A percentile compares a stretch with the other conserved stretches of the same genome.
These are phyloP conservation scores for Ashinkailepas kermadecensis DNA, from an alignment of 2,888 invertebrate genomes.

Conservation along the genomic window DNA sequence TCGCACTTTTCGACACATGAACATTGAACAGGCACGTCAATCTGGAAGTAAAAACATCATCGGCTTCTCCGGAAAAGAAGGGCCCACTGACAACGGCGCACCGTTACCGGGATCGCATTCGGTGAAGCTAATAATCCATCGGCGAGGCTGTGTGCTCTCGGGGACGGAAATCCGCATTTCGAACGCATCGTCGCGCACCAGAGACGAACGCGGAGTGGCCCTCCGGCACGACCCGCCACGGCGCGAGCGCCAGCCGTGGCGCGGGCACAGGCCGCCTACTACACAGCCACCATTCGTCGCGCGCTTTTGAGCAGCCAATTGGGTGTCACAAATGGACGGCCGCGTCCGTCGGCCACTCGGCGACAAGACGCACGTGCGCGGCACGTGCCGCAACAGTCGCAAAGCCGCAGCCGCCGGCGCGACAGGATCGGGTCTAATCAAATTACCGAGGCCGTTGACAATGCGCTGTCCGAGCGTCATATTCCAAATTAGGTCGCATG, in stretches of 20 bases:
- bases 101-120: no score
- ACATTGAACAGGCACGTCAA: no score
- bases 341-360: not conserved
- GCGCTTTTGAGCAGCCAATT: constrained; percentile 12
- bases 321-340: not conserved
- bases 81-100: no score
- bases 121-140: no score
- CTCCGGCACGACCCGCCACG: no score
- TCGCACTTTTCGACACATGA: no score
- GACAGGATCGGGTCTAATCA: constrained; percentile 7
- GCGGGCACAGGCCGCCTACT: not conserved
- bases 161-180: no score
- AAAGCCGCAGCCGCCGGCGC: not conserved
- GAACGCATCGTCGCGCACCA: no score
- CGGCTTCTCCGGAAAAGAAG: no score
- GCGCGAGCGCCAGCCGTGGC: not conserved
- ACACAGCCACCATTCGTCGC: not conserved
- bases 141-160: no score
- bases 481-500: constrained; percentile 15
- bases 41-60: no score
- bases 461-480: constrained; percentile 1
- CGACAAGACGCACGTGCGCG: not conserved
- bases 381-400: not conserved
- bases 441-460: not conserved
- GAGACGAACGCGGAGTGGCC: no score